Evolutionary conservation across 1,140 invertebrate species (phyloP).

Genomic region (fruit fly (Drosophila melanogaster)): Release_6_plus_ISO1_MT NT_033779.5:16296001-16296500

Average conservation of each 20-base stretch:
- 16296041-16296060: constrained; percentile 4
- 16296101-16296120: constrained; percentile 63
- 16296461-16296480: constrained; percentile 60
- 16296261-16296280: constrained; percentile 45
- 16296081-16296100: constrained; percentile 60
- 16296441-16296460: constrained; percentile 41
- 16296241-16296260: constrained; percentile 47
- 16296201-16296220: constrained; percentile 53
- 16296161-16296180: constrained; percentile 72
- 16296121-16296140: constrained; percentile 76
- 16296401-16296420: constrained; percentile 75
- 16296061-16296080: constrained; percentile 12
- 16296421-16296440: constrained; percentile 38
- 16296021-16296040: not conserved
- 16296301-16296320: constrained; percentile 32
- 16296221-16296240: constrained; percentile 50
- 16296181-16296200: constrained; percentile 42
- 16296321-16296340: constrained; percentile 30
- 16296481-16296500: constrained; percentile 22
- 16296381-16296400: constrained; percentile 74
- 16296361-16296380: constrained; percentile 74
- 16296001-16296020: not conserved
- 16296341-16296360: constrained; percentile 12
- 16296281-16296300: constrained; percentile 42
- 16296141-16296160: constrained; percentile 64